Base-by-base conservation (phyloP, 2,888 invertebrate species). In the Sinohyriopsis cumingii region DNA sequence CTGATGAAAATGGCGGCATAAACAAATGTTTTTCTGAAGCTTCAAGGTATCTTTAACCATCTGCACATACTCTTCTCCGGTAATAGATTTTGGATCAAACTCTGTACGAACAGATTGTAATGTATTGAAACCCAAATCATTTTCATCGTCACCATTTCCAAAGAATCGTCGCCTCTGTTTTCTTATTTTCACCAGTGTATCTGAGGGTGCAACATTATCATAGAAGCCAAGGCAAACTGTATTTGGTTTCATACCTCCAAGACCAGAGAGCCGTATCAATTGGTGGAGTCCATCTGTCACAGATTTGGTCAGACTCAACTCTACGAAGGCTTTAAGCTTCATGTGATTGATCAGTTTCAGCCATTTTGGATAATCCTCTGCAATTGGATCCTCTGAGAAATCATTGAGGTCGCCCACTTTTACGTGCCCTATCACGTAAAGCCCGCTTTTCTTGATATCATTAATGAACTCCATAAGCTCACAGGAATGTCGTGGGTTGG, bases 191-290 rank as follows among this genome's bases (percentile, higher is more conserved):
- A 76, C 68, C 7, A 86, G 72, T 1, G 82, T 76, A 75, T 98
- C 96, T 57, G 91, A 91, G 0, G 95, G 94, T 0, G 91, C 86
- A 53, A 82, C 92, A 33, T 93, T 92, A 87, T 99, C 98, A 78
- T 96, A 93, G 91, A 98, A 99, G 24, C 99, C 99, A 55, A 99
- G 93, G 71, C 99, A 96, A 45, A 90, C 86, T 0, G 99, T 99
- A 88, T 99, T 99, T 0, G 99, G 98, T 89, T 99, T 99, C 99
- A 99, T 99, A 20, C 99, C 99, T 1, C 99, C 99, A 88, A 99
- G 94, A 5, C 99, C 99, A 0, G 97, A 94, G 72, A 98, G 91
- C 54, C 98, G 92, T 64, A 96, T 94, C 77, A 99, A 92, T 91
- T 99, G 98, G 72, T 96, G 95, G 60, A 98, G 93, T 4, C 99